Conservation (phyloP, 2,113 vertebrate species). For the Orthochromis malagaraziensis region DNA sequence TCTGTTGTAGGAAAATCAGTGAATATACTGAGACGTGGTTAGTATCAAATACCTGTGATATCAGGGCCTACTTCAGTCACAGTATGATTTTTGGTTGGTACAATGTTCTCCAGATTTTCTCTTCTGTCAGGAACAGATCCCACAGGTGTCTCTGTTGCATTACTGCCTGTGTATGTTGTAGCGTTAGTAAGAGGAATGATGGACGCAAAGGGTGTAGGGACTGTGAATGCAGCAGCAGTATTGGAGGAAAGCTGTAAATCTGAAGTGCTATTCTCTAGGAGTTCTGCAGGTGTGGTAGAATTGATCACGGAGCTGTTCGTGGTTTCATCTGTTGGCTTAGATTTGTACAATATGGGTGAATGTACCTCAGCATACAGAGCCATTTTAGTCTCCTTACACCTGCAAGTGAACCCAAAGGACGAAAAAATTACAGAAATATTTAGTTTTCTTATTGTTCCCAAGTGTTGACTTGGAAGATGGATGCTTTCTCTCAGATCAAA, state of each 20-base stretch:
- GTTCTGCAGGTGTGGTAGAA: neutral
- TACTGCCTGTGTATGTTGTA: neutral
- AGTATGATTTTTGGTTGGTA: neutral
- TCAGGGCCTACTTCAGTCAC: neutral
- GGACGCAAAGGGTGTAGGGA: neutral
- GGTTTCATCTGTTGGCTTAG: neutral
- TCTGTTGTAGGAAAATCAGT: neutral
- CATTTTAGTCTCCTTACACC: constrained; percentile 62
- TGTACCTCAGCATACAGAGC: constrained; percentile 55
- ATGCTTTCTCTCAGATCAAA: neutral
- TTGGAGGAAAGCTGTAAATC: neutral
- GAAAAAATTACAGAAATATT: neutral
- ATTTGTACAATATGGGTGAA: constrained; percentile 37
- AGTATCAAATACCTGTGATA: constrained; percentile 19
- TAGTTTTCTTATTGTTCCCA: neutral
- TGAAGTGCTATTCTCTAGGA: neutral
- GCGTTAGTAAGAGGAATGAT: neutral
- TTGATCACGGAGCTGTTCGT: neutral
- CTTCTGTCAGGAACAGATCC: neutral
- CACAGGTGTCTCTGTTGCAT: neutral
- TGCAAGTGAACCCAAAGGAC: neutral
- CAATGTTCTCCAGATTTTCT: neutral
- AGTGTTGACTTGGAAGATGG: neutral
- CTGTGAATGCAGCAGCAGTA: neutral
- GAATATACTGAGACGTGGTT: neutral